Evolutionary conservation across 2,888 invertebrate genomes (phyloP), one percentile per base, ranked within the genome.

Genomic region (Blomia tropicalis): DNA sequence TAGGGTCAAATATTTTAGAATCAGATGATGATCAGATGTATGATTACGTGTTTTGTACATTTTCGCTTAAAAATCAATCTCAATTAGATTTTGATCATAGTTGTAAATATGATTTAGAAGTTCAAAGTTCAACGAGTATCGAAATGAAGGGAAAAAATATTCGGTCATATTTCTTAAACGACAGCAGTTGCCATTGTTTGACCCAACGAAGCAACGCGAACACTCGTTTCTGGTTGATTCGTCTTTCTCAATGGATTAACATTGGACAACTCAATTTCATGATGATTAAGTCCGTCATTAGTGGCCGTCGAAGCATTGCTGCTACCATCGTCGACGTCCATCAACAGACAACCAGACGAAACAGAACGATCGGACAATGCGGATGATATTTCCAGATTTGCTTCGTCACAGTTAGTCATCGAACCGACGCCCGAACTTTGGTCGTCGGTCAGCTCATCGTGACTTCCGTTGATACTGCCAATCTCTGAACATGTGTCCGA

Each of bases 271-370:
- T 47, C 51, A 7, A 47, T 7, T 27, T 47, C 51, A n/a, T 47
- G 51, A 27, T 47, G 51, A 19, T 19, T 47, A 7, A 47, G 22
- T 7, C 51, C 51, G 22, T 47, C 51, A 47, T 47, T 11, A 11
- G 51, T 47, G 51, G 51, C 27, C 14, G 51, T 47, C 7, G 51
- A 47, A 27, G 51, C 51, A 27, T 22, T 47, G 22, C 51, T 47
- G 51, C 51, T 47, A 11, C 11, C 27, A 31, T 54, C 54, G 17
- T 54, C 54, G 22, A 22, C 54, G 14, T 54, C 54, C 25, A 56
- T 56, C 29, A 56, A 11, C 7, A 47, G 51, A 27, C 51, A 56
- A 14, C 14, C 25, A 14, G 31, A 32, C n/a, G 56, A 56, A 2
- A 56, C 27, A 2, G 56, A 29, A 30, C 27, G 56, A 31, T 56